Evolutionary conservation across 2,113 vertebrate species (phyloP).

Genomic region (Morone saxatilis): DNA sequence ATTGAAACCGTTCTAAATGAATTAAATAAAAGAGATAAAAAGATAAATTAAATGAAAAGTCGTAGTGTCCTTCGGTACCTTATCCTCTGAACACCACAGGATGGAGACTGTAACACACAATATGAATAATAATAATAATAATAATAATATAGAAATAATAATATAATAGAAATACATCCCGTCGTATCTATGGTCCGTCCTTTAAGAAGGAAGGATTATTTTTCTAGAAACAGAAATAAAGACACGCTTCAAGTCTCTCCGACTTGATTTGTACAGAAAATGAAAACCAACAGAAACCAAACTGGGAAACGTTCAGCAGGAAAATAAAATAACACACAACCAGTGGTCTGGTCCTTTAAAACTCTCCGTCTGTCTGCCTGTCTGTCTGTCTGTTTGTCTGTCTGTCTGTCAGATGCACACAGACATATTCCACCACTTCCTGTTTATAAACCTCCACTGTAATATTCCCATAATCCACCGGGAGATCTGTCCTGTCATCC

Average conservation of each 20-base stretch:
- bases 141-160: too few relatives aligned
- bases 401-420: not conserved
- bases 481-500: slow-evolving; percentile 30
- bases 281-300: not conserved
- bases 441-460: not conserved
- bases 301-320: not conserved
- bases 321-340: not conserved
- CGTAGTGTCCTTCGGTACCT: too few relatives aligned
- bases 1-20: too few relatives aligned
- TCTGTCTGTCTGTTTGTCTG: not conserved
- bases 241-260: not conserved
- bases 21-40: too few relatives aligned
- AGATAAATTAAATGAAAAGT: too few relatives aligned
- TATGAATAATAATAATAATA: too few relatives aligned
- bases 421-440: slow-evolving; percentile 3
- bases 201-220: too few relatives aligned
- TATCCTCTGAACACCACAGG: too few relatives aligned
- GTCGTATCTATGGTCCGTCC: too few relatives aligned
- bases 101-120: too few relatives aligned
- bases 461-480: slow-evolving; percentile 34
- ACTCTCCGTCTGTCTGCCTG: not conserved
- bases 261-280: not conserved
- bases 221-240: not conserved
- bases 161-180: too few relatives aligned
- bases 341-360: not conserved